Evolutionary conservation across 2,888 invertebrate species (phyloP).

Genomic region (Xylota sylvarum): DNA sequence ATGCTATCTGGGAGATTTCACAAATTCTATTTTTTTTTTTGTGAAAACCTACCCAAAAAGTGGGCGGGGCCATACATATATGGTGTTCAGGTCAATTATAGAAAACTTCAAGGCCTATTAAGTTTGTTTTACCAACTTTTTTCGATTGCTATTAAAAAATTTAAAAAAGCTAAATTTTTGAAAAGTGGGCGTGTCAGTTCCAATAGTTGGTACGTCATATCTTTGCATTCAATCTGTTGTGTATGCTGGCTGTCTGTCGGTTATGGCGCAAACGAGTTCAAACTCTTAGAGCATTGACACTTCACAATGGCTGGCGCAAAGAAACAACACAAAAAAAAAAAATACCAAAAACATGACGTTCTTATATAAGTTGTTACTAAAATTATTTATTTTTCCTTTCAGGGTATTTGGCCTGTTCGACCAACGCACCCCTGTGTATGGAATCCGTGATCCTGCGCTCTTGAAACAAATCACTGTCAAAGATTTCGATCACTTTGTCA

Average conservation of each 20-base stretch:
- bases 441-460: constrained; percentile 86
- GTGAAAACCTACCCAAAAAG: no score
- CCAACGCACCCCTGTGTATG: constrained; percentile 82
- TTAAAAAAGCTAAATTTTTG: no score
- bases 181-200: constrained; percentile 25
- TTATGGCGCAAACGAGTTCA: constrained; percentile 24
- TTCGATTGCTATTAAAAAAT: no score
- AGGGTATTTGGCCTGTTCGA: constrained; percentile 86
- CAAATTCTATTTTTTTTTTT: no score
- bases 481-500: constrained; percentile 86
- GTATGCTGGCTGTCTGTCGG: neutral
- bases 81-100: no score
- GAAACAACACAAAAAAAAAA: constrained; percentile 10
- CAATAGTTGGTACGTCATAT: constrained; percentile 23
- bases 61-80: no score
- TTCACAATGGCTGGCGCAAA: constrained; percentile 15
- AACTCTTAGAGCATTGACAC: constrained; percentile 50
- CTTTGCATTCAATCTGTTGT: constrained; percentile 30
- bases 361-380: no score
- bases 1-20: no score
- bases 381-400: neutral
- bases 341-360: neutral
- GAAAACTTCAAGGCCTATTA: no score
- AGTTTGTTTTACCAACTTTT: no score
- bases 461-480: no score